Percentiles rank a stretch among this genome's conserved stretches.
Evolutionary conservation across 2,113 vertebrate genomes (phyloP).

Genomic region (Myotis lucifugus): DNA sequence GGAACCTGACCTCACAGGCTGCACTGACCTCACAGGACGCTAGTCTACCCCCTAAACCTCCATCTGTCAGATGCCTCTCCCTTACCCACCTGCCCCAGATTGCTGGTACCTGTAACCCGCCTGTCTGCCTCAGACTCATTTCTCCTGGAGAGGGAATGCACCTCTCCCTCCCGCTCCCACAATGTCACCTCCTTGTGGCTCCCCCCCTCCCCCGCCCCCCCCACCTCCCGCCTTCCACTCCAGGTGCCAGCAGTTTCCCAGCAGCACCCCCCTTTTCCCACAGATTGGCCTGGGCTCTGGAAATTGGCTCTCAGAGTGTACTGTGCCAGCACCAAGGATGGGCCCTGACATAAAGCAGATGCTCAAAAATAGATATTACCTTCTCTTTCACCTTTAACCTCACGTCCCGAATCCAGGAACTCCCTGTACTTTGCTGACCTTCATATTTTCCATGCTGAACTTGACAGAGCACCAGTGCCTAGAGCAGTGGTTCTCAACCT

Average conservation of each 20-base stretch:
- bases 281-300: slow-evolving; percentile 76
- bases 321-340: not conserved
- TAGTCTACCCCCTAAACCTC: slow-evolving; percentile 80
- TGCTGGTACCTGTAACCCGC: slow-evolving; percentile 87
- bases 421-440: not conserved
- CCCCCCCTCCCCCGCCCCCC: slow-evolving; percentile 34
- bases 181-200: slow-evolving; percentile 44
- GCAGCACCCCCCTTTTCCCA: slow-evolving; percentile 78
- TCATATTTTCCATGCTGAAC: not conserved
- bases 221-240: slow-evolving; percentile 51
- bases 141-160: slow-evolving; percentile 81
- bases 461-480: not conserved
- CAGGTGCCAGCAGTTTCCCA: slow-evolving; percentile 68
- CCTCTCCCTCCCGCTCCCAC: slow-evolving; percentile 67
- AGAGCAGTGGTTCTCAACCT: not conserved
- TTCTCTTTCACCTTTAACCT: not conserved
- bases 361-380: not conserved
- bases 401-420: not conserved
- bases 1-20: slow-evolving; percentile 62
- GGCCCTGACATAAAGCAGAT: not conserved
- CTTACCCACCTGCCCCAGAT: slow-evolving; percentile 84
- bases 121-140: slow-evolving; percentile 86
- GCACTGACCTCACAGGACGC: not conserved
- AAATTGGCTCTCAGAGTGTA: slow-evolving; percentile 77
- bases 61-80: slow-evolving; percentile 85